Evolutionary conservation across 2,113 vertebrate genomes (phyloP), one percentile per base, ranked within the genome.

Genomic region (Eolophus roseicapilla): DNA sequence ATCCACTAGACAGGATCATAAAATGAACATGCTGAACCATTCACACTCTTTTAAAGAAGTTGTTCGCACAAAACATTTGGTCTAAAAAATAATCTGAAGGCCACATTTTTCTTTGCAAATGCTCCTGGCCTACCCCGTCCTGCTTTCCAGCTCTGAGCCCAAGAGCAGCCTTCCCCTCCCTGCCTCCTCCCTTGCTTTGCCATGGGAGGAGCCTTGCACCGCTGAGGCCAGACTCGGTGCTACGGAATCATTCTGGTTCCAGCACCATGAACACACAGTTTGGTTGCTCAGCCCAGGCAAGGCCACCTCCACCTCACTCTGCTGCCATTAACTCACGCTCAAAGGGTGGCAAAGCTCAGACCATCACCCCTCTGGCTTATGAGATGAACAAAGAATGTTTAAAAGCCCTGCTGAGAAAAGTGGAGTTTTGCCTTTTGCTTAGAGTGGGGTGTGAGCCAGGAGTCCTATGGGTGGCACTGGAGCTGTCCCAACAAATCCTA

Each of bases 191-290:
- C 7, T 24, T 63, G 13, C 29, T 6, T 28, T 69, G 41, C 17
- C 7, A 7, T 0, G 0, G 3, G 25, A 52, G 55, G 57, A 3
- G 41, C 27, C 83, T 77, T 73, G 41, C 17, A 27, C 35, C 27
- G 4, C 52, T 8, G 0, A 29, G 39, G 35, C 27, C 79, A 52
- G 63, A 4, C 23, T 3, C 4, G 23, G 9, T 20, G 81, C 87
- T 44, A 73, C 29, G 83, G 55, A 25, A 52, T 17, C 46, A 2
- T 12, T 31, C 43, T 6, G 47, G 79, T 62, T 18, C 76, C 70
- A 64, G n/a, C 39, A 24, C 67, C 57, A 7, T 0, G 25, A 53
- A 29, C 8, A 5, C 10, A 2, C 13, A 12, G 10, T 43, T 63
- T 46, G 43, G 60, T 33, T 90, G 68, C 75, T 49, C 82, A 35